Conservation (phyloP, 2,797 vertebrate species). For the Atherinosoma microstoma region DNA sequence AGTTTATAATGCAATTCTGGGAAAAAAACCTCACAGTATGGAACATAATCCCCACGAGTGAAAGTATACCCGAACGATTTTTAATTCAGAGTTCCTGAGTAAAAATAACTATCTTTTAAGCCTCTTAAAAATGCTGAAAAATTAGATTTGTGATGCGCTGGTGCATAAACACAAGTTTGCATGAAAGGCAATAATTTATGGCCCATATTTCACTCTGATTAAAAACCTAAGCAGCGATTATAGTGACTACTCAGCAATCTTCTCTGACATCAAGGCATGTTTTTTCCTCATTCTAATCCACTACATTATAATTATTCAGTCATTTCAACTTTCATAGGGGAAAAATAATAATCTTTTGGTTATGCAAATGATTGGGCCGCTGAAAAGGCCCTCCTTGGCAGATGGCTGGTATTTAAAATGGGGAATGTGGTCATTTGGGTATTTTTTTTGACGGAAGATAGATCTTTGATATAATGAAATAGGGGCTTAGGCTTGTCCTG, state of each 20-base stretch:
- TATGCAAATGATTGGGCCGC: conserved; percentile 82
- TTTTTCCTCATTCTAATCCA: conserved; percentile 83
- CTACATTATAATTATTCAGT: conserved; percentile 87
- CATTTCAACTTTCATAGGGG: conserved; percentile 81
- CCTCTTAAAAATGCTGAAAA: conserved; percentile 86
- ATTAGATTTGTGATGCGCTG: conserved; percentile 81
- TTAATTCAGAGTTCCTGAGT: conserved; percentile 82
- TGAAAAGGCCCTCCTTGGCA: conserved; percentile 79
- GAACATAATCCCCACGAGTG: conserved; percentile 79
- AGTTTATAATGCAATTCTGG: conserved; percentile 73
- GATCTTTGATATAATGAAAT: conserved; percentile 83
- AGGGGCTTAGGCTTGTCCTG: conserved; percentile 62
- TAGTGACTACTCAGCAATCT: conserved; percentile 86
- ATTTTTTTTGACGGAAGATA: conserved; percentile 75
- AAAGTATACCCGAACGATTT: conserved; percentile 78
- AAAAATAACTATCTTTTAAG: conserved; percentile 86
- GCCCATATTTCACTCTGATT: conserved; percentile 86
- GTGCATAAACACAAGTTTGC: conserved; percentile 85
- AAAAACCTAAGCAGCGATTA: conserved; percentile 88
- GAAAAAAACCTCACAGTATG: conserved; percentile 67
- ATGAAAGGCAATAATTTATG: conserved; percentile 87
- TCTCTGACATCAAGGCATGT: conserved; percentile 85
- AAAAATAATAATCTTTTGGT: conserved; percentile 84
- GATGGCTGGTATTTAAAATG: conserved; percentile 79
- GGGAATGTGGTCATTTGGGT: conserved; percentile 78